Conservation (phyloP, 2,797 vertebrate species). For the Melanotaenia parkinsoni region DNA sequence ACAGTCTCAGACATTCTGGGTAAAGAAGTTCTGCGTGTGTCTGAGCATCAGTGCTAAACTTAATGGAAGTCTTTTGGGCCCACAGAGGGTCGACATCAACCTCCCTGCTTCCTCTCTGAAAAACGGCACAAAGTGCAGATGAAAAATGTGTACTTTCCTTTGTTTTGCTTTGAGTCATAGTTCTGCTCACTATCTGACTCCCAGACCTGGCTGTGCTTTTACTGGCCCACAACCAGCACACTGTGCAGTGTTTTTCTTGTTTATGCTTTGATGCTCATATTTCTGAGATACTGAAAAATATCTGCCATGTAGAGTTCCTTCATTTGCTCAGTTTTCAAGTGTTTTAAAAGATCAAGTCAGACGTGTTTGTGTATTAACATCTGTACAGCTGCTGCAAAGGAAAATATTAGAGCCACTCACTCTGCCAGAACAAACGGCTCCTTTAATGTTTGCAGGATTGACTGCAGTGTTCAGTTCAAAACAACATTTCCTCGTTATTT, state of each 20-base stretch:
- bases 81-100: conserved; percentile 88
- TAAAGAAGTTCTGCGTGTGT: conserved; percentile 55
- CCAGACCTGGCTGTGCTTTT: conserved; percentile 68
- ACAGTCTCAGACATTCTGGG: conserved; percentile 81
- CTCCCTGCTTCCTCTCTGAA: conserved; percentile 85
- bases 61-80: conserved; percentile 88
- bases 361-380: conserved; percentile 53
- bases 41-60: conserved; percentile 82
- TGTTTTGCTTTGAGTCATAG: conserved; percentile 77
- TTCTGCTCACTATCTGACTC: conserved; percentile 82
- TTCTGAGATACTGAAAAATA: conserved; percentile 45
- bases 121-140: conserved; percentile 75
- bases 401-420: conserved; percentile 25
- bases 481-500: conserved; percentile 12
- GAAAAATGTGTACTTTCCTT: conserved; percentile 84
- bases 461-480: conserved; percentile 3
- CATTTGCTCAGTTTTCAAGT: conserved; percentile 52
- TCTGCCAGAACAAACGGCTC: conserved; percentile 8
- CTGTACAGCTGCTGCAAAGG: conserved; percentile 47
- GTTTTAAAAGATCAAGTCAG: conserved; percentile 46
- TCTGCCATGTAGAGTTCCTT: conserved; percentile 33
- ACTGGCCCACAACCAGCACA: conserved; percentile 59
- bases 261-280: conserved; percentile 54
- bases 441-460: conserved; percentile 15
- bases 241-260: conserved; percentile 58